phyloP scores from a whole-genome alignment of 1,140 invertebrate genomes.

The Drosophila kurseongensis region DNA sequence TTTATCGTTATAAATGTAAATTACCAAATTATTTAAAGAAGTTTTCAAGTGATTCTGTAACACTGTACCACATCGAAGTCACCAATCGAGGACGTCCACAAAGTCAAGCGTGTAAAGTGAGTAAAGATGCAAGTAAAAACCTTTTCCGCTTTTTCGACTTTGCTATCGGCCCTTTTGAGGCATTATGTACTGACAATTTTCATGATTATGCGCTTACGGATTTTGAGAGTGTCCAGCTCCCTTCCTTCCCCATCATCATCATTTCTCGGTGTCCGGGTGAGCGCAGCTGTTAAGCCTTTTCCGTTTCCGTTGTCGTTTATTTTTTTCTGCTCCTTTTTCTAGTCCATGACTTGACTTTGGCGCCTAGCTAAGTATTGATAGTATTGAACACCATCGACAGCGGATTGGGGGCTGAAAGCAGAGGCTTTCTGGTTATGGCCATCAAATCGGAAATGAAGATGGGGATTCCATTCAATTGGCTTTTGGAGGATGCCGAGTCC shows the following conservation, averaged over 20 bases:
- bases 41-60: background rate
- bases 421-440: slow-evolving; percentile 40
- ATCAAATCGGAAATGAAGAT: slow-evolving; percentile 67
- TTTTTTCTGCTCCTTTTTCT: slow-evolving; percentile 42
- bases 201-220: slow-evolving; percentile 78
- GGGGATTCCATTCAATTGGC: slow-evolving; percentile 67
- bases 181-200: slow-evolving; percentile 83
- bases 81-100: slow-evolving; percentile 40
- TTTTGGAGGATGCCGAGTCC: slow-evolving; percentile 16
- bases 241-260: slow-evolving; percentile 12
- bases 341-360: slow-evolving; percentile 63
- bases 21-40: background rate
- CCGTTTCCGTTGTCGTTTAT: slow-evolving; percentile 70
- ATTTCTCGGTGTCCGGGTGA: slow-evolving; percentile 51
- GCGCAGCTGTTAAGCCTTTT: slow-evolving; percentile 81
- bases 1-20: too few relatives aligned
- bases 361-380: slow-evolving; percentile 59
- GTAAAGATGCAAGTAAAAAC: slow-evolving; percentile 80
- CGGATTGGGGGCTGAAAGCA: slow-evolving; percentile 29
- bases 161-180: slow-evolving; percentile 74
- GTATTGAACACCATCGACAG: slow-evolving; percentile 73
- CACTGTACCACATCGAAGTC: slow-evolving; percentile 39
- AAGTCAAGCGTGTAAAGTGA: slow-evolving; percentile 81
- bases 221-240: slow-evolving; percentile 61
- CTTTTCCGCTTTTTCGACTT: slow-evolving; percentile 70